Evolutionary conservation across 1,140 invertebrate genomes (phyloP).

Genomic region (Cyphomyrmex costatus): DNA sequence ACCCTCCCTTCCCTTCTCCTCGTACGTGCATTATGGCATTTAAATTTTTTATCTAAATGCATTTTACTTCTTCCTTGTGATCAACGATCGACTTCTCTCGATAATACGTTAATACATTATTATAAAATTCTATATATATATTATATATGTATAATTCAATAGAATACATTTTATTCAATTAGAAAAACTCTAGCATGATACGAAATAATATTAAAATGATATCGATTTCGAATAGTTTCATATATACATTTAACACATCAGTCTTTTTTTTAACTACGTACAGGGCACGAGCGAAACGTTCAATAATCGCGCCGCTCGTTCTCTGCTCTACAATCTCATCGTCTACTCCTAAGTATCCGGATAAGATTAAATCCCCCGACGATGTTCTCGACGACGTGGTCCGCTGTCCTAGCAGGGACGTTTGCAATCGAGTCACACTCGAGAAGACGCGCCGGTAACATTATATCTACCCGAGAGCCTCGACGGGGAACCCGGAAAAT

Average conservation of each 20-base stretch:
- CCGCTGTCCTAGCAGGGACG: conserved; percentile 66
- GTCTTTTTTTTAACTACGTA: conserved; percentile 9
- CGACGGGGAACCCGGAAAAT: conserved; percentile 78
- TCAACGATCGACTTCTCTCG: neutral
- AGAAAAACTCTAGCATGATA: too few relatives aligned
- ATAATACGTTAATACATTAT: neutral
- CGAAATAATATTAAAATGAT: neutral
- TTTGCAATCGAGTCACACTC: conserved; percentile 81
- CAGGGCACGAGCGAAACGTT: neutral
- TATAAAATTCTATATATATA: neutral
- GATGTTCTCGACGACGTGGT: conserved; percentile 61
- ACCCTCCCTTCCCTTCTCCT: neutral
- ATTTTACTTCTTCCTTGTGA: conserved; percentile 1
- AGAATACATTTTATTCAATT: neutral
- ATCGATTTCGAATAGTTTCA: neutral
- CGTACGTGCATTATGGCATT: conserved; percentile 81
- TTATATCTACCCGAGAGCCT: conserved; percentile 73
- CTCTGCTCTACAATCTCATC: conserved; percentile 69
- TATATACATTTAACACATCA: too few relatives aligned
- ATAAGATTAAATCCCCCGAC: conserved; percentile 76
- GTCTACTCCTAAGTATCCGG: conserved; percentile 67
- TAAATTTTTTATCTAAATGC: conserved; percentile 62
- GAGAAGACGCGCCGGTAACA: conserved; percentile 76
- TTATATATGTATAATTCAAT: neutral
- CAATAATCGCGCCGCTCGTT: conserved; percentile 51